phyloP scores from a whole-genome alignment of 37 sponge, comb jelly and placozoan genomes.

The Chondrilla cf. caribensis region DNA sequence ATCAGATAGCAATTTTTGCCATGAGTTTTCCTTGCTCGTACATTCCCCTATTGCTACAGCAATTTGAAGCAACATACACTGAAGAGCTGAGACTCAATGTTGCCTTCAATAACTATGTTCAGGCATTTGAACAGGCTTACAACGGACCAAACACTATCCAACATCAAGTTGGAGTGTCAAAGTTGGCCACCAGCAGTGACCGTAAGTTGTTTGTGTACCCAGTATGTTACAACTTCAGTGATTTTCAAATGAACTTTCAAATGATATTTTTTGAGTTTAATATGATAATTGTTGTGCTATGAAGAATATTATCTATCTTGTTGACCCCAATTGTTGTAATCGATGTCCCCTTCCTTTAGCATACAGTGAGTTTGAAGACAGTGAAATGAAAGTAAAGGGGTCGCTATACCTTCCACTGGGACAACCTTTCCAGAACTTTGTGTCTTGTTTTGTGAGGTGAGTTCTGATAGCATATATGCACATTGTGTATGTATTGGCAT shows the following conservation, averaged over 20 bases:
- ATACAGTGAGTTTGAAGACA: slow-evolving; percentile 43
- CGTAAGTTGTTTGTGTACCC: slow-evolving; percentile 2
- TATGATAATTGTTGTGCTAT: too few species aligned
- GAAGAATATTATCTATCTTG: too few species aligned
- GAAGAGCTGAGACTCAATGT: slow-evolving; percentile 46
- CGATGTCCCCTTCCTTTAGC: background rate
- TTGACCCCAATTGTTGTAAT: too few species aligned
- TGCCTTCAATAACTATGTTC: slow-evolving; percentile 40
- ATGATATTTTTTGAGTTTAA: too few species aligned
- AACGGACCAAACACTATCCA: slow-evolving; percentile 51
- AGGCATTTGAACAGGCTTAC: slow-evolving; percentile 35
- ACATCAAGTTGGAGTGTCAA: slow-evolving; percentile 26
- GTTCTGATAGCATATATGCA: background rate
- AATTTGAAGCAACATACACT: slow-evolving; percentile 20
- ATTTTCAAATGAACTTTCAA: too few species aligned
- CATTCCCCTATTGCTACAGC: too few species aligned
- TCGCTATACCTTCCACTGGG: slow-evolving; percentile 59
- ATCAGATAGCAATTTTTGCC: too few species aligned
- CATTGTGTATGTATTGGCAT: too few species aligned
- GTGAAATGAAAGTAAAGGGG: slow-evolving; percentile 14
- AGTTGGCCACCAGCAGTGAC: background rate
- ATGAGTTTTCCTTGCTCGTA: too few species aligned
- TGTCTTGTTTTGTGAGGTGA: slow-evolving; percentile 18
- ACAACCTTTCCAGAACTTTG: slow-evolving; percentile 55
- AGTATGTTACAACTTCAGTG: too few species aligned